Conservation (phyloP, 2,888 invertebrate species). For the Leptinotarsa tumamoca region DNA sequence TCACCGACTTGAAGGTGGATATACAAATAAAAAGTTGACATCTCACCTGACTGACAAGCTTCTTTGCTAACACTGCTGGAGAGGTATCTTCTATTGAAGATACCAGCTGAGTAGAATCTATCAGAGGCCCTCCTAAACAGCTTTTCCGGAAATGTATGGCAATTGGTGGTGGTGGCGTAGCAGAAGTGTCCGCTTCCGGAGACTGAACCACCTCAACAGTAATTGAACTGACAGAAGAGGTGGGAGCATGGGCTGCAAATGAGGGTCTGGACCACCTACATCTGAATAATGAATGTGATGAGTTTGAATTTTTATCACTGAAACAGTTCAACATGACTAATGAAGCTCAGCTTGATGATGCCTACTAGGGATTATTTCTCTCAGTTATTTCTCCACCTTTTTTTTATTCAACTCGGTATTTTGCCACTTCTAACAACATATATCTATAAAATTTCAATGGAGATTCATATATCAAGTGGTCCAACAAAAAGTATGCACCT, state of each 20-base stretch:
- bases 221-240: slow-evolving; percentile 50
- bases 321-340: no score
- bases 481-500: no score
- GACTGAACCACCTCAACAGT: slow-evolving; percentile 59
- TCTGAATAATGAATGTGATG: slow-evolving; percentile 55
- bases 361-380: no score
- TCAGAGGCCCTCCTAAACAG: slow-evolving; percentile 69
- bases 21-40: neutral
- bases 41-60: slow-evolving; percentile 58
- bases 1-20: neutral
- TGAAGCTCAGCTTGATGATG: no score
- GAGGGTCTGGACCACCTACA: slow-evolving; percentile 69
- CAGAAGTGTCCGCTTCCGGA: slow-evolving; percentile 65
- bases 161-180: slow-evolving; percentile 69
- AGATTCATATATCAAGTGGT: no score
- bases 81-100: slow-evolving; percentile 68
- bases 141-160: slow-evolving; percentile 68
- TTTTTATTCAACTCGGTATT: no score
- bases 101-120: slow-evolving; percentile 67
- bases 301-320: no score
- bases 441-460: no score
- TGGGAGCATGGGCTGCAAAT: slow-evolving; percentile 44
- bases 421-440: no score
- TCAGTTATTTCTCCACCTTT: no score
- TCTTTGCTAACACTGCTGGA: slow-evolving; percentile 63